phyloP scores from a whole-genome alignment of 2,797 vertebrate species.

The Spea hammondii region DNA sequence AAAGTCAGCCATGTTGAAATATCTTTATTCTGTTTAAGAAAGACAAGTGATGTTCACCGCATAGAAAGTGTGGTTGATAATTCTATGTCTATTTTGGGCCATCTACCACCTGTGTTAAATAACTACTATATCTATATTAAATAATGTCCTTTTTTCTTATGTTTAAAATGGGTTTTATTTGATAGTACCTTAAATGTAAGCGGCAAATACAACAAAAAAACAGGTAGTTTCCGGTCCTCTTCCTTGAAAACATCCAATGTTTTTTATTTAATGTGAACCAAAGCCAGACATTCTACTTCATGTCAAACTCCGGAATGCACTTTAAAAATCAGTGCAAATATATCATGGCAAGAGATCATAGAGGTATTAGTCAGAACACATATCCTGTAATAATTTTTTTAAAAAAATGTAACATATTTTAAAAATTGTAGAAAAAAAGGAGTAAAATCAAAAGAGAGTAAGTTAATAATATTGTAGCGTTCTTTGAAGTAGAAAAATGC shows the following conservation, averaged over 20 bases:
- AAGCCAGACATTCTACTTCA: conserved; percentile 1
- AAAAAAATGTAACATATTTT: neutral
- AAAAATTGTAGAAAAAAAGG: neutral
- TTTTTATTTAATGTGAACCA: neutral
- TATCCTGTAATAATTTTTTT: neutral
- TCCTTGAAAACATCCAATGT: neutral
- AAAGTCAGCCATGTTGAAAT: conserved; percentile 48
- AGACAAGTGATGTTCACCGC: neutral
- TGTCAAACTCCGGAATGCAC: neutral
- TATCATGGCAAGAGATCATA: conserved; percentile 2
- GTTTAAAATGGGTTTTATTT: too few species aligned
- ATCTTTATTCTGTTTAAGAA: neutral
- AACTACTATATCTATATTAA: neutral
- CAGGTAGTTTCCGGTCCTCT: neutral
- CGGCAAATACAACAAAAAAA: too few species aligned
- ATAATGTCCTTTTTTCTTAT: too few species aligned
- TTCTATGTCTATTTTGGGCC: neutral
- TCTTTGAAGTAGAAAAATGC: neutral
- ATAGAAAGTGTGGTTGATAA: neutral
- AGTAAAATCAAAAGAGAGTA: neutral
- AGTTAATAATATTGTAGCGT: neutral
- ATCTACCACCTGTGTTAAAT: neutral
- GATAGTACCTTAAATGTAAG: neutral
- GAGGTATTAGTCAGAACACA: conserved; percentile 2
- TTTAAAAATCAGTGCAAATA: neutral